phyloP scores from a whole-genome alignment of 2,113 vertebrate species.

The Paradisaea rubra region DNA sequence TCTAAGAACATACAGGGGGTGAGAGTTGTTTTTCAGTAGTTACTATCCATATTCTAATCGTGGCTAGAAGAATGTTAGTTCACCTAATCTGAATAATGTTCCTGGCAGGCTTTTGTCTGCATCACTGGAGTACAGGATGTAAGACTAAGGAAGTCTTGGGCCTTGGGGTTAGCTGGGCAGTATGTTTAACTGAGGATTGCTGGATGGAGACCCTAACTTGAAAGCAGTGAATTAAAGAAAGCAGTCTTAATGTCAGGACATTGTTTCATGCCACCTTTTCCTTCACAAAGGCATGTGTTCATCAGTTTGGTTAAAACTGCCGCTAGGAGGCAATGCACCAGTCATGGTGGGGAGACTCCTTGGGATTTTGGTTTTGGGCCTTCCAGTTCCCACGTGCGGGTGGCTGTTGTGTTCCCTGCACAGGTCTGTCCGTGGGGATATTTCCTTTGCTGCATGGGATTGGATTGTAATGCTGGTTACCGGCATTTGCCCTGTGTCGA shows the following conservation, averaged over 20 bases:
- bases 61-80: not conserved
- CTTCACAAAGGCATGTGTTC: not conserved
- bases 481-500: not conserved
- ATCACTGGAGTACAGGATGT: not conserved
- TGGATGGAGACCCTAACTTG: not conserved
- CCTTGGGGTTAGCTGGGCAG: not conserved
- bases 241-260: accelerated
- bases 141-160: not conserved
- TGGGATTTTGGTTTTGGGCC: not conserved
- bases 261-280: not conserved
- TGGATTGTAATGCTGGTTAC: not conserved
- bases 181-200: not conserved
- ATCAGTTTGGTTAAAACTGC: not conserved
- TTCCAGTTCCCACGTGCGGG: accelerated
- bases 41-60: not conserved
- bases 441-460: not conserved
- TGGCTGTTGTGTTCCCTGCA: accelerated
- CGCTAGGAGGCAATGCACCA: not conserved
- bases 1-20: not conserved
- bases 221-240: not conserved
- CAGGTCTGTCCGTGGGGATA: accelerated
- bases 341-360: not conserved
- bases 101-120: not conserved
- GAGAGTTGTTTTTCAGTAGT: not conserved
- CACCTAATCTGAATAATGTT: not conserved